Evolutionary conservation across 2,888 invertebrate genomes (phyloP).

Genomic region (Mesorhabditis spiculigera): DNA sequence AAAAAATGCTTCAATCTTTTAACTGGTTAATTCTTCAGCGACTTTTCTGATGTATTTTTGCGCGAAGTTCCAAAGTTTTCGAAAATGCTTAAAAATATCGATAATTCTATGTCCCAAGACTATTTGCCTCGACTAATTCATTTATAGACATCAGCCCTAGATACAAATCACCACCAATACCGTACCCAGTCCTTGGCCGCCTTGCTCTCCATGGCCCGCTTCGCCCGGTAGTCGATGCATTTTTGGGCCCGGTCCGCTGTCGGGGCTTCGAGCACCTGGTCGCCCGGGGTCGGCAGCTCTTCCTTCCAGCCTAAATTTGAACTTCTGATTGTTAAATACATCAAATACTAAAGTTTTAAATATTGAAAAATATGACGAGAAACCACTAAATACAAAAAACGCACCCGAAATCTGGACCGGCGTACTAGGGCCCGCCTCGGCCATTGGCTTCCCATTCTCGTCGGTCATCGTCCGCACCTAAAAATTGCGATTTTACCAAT

Average conservation of each 20-base stretch:
- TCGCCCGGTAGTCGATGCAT: constrained; percentile 70
- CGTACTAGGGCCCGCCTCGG: constrained; percentile 43
- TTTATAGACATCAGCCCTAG: too few relatives aligned
- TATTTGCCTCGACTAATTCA: background rate
- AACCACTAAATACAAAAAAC: background rate
- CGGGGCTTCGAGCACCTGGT: constrained; percentile 78
- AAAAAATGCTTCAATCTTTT: too few relatives aligned
- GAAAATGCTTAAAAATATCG: too few relatives aligned
- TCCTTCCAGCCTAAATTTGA: constrained; percentile 78
- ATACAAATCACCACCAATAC: background rate
- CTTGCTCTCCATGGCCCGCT: constrained; percentile 68
- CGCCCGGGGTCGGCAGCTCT: constrained; percentile 79
- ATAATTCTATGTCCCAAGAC: background rate
- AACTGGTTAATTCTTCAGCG: too few relatives aligned
- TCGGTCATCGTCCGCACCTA: constrained; percentile 48
- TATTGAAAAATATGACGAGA: background rate
- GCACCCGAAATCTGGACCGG: constrained; percentile 29
- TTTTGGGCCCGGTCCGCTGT: constrained; percentile 70
- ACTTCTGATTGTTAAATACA: background rate
- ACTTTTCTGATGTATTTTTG: too few relatives aligned
- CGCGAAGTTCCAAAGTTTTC: too few relatives aligned
- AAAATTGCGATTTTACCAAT: constrained; percentile 10
- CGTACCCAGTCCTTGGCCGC: constrained; percentile 59
- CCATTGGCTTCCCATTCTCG: constrained; percentile 42
- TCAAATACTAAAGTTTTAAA: too few relatives aligned